Conservation (phyloP, 2,113 vertebrate species). For the Aix galericulata region DNA sequence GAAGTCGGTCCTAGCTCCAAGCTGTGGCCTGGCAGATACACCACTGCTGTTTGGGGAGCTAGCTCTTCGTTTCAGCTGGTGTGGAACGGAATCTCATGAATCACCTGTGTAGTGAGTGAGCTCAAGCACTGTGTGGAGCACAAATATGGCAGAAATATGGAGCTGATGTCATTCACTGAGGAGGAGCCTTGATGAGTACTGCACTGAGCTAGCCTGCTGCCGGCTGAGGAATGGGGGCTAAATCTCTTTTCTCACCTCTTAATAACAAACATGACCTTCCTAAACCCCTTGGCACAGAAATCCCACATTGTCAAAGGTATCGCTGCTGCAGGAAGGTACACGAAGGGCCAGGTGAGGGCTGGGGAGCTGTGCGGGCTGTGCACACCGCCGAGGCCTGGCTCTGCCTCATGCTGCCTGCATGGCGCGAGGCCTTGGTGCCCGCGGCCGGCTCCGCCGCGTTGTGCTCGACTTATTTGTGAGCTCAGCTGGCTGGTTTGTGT, state of each 20-base stretch:
- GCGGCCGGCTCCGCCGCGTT: not conserved
- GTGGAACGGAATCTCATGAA: not conserved
- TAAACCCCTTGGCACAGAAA: not conserved
- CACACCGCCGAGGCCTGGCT: fast-evolving
- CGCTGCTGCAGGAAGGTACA: not conserved
- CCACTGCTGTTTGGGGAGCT: not conserved
- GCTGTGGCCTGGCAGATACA: not conserved
- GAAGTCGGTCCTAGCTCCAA: not conserved
- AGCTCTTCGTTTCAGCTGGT: not conserved
- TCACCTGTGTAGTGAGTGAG: not conserved
- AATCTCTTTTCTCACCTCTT: not conserved
- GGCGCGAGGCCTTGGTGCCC: fast-evolving
- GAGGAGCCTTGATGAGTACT: not conserved
- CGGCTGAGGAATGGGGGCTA: fast-evolving
- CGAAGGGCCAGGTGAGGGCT: fast-evolving
- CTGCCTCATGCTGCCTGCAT: fast-evolving
- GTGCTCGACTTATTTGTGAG: not conserved
- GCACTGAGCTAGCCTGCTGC: not conserved
- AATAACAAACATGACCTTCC: not conserved
- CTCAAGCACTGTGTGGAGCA: not conserved
- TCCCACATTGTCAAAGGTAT: not conserved
- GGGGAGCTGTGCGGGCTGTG: fast-evolving
- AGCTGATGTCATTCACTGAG: too few relatives aligned
- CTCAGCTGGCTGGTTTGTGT: not conserved
- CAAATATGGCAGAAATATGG: not conserved